phyloP scores from a whole-genome alignment of 2,797 vertebrate genomes.

The Gallinago solitaria region DNA sequence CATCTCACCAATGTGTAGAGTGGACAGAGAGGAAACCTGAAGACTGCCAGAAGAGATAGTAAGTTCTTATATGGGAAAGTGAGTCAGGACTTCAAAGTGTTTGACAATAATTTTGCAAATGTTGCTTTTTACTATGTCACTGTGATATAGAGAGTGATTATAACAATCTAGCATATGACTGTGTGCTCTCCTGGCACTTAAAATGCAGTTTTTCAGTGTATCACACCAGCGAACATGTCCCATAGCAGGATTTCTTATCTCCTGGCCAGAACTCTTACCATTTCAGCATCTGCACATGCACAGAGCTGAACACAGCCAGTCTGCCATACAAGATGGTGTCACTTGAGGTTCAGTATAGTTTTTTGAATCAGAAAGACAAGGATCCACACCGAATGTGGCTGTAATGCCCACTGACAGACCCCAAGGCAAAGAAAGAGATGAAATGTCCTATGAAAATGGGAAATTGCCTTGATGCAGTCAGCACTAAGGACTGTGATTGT shows the following conservation, averaged over 20 bases:
- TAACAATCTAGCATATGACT: neutral
- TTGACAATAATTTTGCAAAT: neutral
- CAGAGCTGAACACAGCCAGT: neutral
- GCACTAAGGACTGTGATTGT: neutral
- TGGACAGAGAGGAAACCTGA: neutral
- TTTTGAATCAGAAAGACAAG: neutral
- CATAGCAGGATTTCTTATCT: neutral
- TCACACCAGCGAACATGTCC: neutral
- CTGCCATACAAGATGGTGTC: neutral
- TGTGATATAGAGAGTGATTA: neutral
- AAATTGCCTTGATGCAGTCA: neutral
- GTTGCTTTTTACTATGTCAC: neutral
- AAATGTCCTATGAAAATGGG: neutral
- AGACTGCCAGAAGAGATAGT: neutral
- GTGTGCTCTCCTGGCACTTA: neutral
- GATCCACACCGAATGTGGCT: neutral
- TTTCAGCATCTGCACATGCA: neutral
- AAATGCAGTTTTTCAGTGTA: neutral
- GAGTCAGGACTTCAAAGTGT: neutral
- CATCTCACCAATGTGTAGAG: neutral
- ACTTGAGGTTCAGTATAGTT: neutral
- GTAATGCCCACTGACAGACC: neutral
- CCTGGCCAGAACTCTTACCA: neutral
- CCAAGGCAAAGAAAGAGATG: neutral
- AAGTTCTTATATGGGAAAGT: neutral